Evolutionary conservation across 1,140 invertebrate species (phyloP).

Genomic region (Megalopta genalis): DNA sequence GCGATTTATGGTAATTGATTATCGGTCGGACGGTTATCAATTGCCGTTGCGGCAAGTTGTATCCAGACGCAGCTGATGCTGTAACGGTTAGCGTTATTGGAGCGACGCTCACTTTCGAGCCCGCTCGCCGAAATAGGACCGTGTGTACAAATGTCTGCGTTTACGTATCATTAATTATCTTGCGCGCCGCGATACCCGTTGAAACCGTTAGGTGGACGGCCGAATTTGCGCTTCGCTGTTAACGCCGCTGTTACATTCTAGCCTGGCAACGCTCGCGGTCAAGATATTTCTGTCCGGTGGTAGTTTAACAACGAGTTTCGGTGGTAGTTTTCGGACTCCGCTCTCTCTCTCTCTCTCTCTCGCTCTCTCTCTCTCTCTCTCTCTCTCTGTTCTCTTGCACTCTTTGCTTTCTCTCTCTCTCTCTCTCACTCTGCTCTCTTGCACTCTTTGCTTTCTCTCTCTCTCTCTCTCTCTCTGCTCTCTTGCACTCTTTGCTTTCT

Average conservation of each 20-base stretch:
- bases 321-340: neutral
- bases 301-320: neutral
- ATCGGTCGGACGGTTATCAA: constrained; percentile 32
- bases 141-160: constrained; percentile 46
- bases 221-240: constrained; percentile 26
- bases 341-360: no score
- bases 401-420: no score
- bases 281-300: neutral
- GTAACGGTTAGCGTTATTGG: constrained; percentile 32
- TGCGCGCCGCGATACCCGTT: constrained; percentile 18
- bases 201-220: constrained; percentile 18
- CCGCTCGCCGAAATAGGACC: constrained; percentile 8
- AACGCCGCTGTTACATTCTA: neutral
- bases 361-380: no score
- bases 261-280: neutral
- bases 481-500: no score
- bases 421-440: no score
- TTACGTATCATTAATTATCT: constrained; percentile 47
- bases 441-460: no score
- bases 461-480: no score
- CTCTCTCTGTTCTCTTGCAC: no score
- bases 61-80: constrained; percentile 26
- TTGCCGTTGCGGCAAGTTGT: constrained; percentile 32
- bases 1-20: constrained; percentile 44
- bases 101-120: constrained; percentile 31